A percentile compares a stretch with the other conserved stretches of the same genome.
phyloP scores from a whole-genome alignment of 2,797 vertebrate species.

The Spinus olivaceus region DNA sequence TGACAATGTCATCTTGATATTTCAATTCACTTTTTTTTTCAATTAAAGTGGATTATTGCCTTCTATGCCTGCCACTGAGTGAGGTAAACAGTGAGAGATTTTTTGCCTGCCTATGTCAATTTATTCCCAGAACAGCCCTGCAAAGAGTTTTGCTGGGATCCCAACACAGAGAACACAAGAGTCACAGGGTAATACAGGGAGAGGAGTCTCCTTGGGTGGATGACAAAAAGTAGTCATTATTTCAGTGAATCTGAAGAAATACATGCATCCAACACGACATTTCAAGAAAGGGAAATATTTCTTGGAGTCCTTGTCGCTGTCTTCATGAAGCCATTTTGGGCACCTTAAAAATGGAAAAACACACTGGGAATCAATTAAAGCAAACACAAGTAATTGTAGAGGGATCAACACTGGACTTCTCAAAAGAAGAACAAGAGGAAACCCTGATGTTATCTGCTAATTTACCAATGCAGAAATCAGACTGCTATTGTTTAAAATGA shows the following conservation, averaged over 20 bases:
- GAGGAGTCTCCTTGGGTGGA: neutral
- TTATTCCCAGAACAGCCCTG: neutral
- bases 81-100: neutral
- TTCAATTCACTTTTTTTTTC: neutral
- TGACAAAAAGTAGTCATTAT: neutral
- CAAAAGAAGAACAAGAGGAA: neutral
- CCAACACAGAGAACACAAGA: neutral
- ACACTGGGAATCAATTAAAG: neutral
- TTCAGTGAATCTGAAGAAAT: neutral
- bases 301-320: neutral
- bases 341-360: neutral
- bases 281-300: neutral
- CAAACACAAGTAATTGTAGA: neutral
- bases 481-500: neutral
- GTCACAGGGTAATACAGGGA: fast-evolving
- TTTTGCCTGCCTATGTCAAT: neutral
- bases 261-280: neutral
- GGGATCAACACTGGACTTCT: neutral
- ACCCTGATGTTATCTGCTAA: neutral
- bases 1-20: neutral
- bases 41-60: neutral
- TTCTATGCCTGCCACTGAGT: neutral
- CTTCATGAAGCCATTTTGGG: neutral
- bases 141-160: neutral
- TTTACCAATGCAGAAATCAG: neutral